Evolutionary conservation across 1,140 invertebrate species (phyloP), one percentile per base, ranked within the genome.

Genomic region (Elysia chlorotica): DNA sequence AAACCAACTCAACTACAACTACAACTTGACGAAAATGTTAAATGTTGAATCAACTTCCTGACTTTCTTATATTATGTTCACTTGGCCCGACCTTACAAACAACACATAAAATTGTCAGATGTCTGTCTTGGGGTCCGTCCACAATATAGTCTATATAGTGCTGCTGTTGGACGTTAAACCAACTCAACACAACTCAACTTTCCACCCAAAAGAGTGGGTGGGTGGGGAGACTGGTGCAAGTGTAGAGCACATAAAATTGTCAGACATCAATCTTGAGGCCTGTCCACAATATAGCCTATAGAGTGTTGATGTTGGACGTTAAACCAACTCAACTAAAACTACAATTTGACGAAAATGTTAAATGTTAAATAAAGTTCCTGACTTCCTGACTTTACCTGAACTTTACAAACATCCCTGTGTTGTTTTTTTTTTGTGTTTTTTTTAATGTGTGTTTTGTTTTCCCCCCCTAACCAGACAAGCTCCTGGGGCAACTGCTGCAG

Each of bases 381-480:
- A n/a, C n/a, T 48, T n/a, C n/a, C 36, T n/a, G n/a, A n/a, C n/a
- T n/a, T n/a, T n/a, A n/a, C n/a, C n/a, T n/a, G n/a, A n/a, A n/a
- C n/a, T n/a, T n/a, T n/a, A n/a, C n/a, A 25, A 25, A 19, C 17
- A 14, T 59, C 28, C 56, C 17, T 25, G 25, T 5, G 36, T 33
- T 17, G 3, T 66, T 56, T 57, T 56, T 68, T 31, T 56, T 31
- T n/a, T n/a, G n/a, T n/a, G n/a, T n/a, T n/a, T n/a, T n/a, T n/a
- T n/a, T n/a, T n/a, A n/a, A n/a, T n/a, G n/a, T n/a, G n/a, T n/a
- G n/a, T 57, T 56, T 68, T 31, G 33, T 31, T 56, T 68, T 56
- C 57, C 3, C n/a, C n/a, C n/a, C n/a, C n/a, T n/a, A n/a, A n/a
- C 2, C 67, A 70, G 67, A 70, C n/a, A 70, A 70, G 25, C 31